These are phyloP conservation scores for Sebastes baramenuke DNA, from an alignment of 2,797 vertebrate genomes.

Conservation along the genomic window DNA sequence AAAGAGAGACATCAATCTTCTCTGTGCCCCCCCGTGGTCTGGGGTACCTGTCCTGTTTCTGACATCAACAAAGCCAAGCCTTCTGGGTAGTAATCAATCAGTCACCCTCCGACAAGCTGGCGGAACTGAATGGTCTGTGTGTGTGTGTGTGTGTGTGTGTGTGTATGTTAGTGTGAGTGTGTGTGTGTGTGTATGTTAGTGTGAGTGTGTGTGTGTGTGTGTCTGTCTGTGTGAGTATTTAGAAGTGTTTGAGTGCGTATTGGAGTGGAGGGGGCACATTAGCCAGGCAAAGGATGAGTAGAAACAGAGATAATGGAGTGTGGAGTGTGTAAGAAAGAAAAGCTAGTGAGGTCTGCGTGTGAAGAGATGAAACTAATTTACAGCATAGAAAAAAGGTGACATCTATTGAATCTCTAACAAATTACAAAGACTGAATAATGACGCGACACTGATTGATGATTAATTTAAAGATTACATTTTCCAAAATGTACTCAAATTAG, in stretches of 20 bases:
- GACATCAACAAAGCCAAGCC: conserved; percentile 78
- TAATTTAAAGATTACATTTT: not conserved
- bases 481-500: not conserved
- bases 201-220: not conserved
- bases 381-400: not conserved
- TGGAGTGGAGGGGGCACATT: conserved; percentile 50
- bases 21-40: conserved; percentile 67
- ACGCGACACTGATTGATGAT: not conserved
- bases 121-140: conserved; percentile 64
- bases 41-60: conserved; percentile 77
- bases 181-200: conserved; percentile 17
- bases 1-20: conserved; percentile 75
- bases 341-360: conserved; percentile 1
- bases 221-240: conserved; percentile 19
- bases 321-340: conserved; percentile 11
- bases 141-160: conserved; percentile 1
- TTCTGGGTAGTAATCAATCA: conserved; percentile 83
- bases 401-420: not conserved
- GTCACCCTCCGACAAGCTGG: conserved; percentile 75
- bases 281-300: conserved; percentile 55
- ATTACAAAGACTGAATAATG: not conserved
- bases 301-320: conserved; percentile 59
- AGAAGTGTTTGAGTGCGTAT: conserved; percentile 26
- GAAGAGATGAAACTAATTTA: conserved; percentile 5
- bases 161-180: conserved; percentile 2